Evolutionary conservation across 2,888 invertebrate genomes (phyloP).

Genomic region (Hyposoter didymator): DNA sequence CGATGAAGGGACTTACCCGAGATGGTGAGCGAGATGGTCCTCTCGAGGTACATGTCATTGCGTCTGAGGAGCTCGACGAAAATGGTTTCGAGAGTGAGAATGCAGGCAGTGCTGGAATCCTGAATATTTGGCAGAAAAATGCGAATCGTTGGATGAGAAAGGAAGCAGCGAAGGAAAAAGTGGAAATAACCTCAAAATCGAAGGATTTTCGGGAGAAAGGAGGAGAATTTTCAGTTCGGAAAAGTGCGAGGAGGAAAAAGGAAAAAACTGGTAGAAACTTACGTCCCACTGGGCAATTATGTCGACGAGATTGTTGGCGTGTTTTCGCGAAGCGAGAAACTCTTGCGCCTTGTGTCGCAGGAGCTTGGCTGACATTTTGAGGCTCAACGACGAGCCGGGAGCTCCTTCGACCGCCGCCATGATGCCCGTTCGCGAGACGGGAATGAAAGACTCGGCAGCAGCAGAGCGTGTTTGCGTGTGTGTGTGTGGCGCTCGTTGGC

Average conservation of each 20-base stretch:
- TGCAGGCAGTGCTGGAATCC: conserved; percentile 85
- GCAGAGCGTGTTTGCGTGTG: background rate
- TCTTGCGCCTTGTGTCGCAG: conserved; percentile 89
- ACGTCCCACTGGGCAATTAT: conserved; percentile 90
- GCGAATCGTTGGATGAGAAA: background rate
- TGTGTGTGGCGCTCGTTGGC: too few species aligned
- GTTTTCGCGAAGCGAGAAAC: conserved; percentile 88
- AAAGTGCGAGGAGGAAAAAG: background rate
- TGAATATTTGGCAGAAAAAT: conserved; percentile 52
- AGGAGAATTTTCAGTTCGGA: background rate
- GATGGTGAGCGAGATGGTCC: conserved; percentile 79
- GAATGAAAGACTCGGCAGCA: conserved; percentile 55
- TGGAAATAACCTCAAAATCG: conserved; percentile 32
- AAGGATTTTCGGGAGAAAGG: background rate
- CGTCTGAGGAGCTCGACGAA: conserved; percentile 89
- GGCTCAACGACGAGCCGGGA: conserved; percentile 75
- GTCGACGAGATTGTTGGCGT: conserved; percentile 88
- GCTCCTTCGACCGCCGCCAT: conserved; percentile 77
- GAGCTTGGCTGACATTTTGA: conserved; percentile 88
- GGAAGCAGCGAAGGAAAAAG: background rate
- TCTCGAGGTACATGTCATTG: conserved; percentile 87
- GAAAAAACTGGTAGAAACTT: conserved; percentile 69
- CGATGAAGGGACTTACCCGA: conserved; percentile 74
- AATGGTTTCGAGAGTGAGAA: conserved; percentile 90
- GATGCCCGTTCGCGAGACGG: conserved; percentile 64